Percentiles rank a stretch among this genome's conserved stretches.
Conservation (phyloP, 2,888 invertebrate genomes). For the Drosophila monieri region DNA sequence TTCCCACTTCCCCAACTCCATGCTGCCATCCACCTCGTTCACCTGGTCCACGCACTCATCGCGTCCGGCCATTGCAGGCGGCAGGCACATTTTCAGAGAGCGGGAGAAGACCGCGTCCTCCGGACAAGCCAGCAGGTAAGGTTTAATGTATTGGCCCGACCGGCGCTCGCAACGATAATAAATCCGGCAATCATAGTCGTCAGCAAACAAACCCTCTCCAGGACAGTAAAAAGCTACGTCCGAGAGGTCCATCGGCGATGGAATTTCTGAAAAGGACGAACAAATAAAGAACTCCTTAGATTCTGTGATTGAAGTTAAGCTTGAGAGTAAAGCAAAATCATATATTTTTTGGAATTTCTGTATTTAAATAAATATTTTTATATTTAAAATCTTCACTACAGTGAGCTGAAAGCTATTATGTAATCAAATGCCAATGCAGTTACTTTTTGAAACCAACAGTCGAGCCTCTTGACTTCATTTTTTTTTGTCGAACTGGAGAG, state of each 20-base stretch:
- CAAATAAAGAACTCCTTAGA: constrained; percentile 27
- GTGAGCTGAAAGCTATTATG: background rate
- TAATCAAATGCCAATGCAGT: background rate
- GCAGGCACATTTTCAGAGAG: constrained; percentile 88
- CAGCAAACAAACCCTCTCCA: constrained; percentile 89
- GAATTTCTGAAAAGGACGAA: constrained; percentile 69
- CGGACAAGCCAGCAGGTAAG: constrained; percentile 89
- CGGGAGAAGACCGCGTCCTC: constrained; percentile 91
- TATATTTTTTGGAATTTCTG: background rate
- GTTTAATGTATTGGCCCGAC: constrained; percentile 84
- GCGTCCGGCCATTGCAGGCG: constrained; percentile 88
- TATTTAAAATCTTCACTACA: background rate
- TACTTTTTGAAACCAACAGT: background rate
- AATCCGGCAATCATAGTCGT: constrained; percentile 88
- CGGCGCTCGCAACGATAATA: constrained; percentile 91
- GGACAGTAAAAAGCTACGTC: constrained; percentile 85
- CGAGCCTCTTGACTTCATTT: background rate
- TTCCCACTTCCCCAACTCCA: constrained; percentile 41
- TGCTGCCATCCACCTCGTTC: constrained; percentile 80
- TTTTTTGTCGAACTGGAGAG: constrained; percentile 8
- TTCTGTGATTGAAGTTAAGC: background rate
- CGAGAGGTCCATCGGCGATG: constrained; percentile 39
- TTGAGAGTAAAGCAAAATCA: no score
- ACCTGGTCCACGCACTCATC: constrained; percentile 86
- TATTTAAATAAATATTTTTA: background rate